These are phyloP conservation scores for Pseudorectes ferrugineus DNA, from an alignment of 2,113 vertebrate species.

Conservation along the genomic window DNA sequence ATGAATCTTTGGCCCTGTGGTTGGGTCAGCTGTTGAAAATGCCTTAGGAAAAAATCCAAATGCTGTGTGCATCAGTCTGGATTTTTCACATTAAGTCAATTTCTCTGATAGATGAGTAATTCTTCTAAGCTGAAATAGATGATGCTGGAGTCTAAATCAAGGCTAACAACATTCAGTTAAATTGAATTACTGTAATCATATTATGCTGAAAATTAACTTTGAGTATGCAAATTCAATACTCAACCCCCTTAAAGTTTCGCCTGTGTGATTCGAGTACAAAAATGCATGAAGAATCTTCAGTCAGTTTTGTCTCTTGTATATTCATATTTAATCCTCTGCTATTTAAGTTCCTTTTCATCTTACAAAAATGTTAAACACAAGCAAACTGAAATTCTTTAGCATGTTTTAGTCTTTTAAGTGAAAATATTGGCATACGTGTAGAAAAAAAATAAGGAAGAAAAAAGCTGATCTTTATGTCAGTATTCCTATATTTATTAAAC, in stretches of 20 bases:
- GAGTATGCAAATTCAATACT: neutral
- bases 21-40: neutral
- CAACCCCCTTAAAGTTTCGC: neutral
- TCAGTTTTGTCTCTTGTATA: neutral
- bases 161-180: conserved; percentile 24
- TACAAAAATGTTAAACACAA: neutral
- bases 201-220: neutral
- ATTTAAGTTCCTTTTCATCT: neutral
- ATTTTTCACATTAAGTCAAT: neutral
- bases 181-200: conserved; percentile 36
- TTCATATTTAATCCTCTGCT: neutral
- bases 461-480: neutral
- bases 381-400: neutral
- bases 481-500: neutral
- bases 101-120: conserved; percentile 3
- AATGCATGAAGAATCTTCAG: neutral
- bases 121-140: conserved; percentile 6
- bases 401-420: neutral
- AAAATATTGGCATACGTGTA: neutral
- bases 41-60: neutral
- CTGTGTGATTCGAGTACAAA: conserved; percentile 3
- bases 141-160: neutral
- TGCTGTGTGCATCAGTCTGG: neutral
- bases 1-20: neutral
- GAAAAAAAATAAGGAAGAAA: neutral